Base-by-base conservation (phyloP, 2,797 vertebrate species). In the Parauchenoglanis ngamensis region DNA sequence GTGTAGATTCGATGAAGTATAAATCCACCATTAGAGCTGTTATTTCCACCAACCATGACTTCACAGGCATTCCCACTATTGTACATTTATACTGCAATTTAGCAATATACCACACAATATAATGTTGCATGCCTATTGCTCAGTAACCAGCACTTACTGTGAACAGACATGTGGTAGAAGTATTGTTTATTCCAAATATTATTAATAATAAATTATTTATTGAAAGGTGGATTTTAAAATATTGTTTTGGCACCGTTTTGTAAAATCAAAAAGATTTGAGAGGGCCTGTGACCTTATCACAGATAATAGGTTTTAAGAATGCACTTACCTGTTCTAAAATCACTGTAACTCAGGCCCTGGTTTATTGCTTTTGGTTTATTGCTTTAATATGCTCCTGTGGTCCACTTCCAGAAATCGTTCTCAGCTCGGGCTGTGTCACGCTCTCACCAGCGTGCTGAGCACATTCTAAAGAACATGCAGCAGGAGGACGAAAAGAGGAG, bases 381-480 rank as follows among this genome's bases (percentile, higher is more conserved):
- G 6, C 54, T 21, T 87, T n/a, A 59, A 67, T 6, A 59, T 25
- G 6, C 40, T 23, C 8, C 7, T 65, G n/a, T 79, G 23, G 31
- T 40, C 40, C 21, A 83, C 23, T 85, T 87, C 44, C 54, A 99
- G 98, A 99, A 99, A 95, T 99, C 98, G 0, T 99, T 99, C 94
- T 99, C 98, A 0, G 98, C 98, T 0, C 96, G 98, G 83, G 98
- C 98, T 1, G 98, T 99, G 90, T 99, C 98, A 0, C 98, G 98
- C 83, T 99, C 98, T 89, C 98, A 99, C 93, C 98, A 99, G 93
- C 95, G 98, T 70, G 98, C 98, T 0, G 98, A 99, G 90, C 98
- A 99, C 90, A 99, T 99, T 93, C 95, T 99, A 91, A 99, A 99
- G 95, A 99, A 99, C 93, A 95, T 99, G 93, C 98, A 99, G 90